These are phyloP conservation scores for Mobula birostris DNA, from an alignment of 2,113 vertebrate species.

Conservation along the genomic window DNA sequence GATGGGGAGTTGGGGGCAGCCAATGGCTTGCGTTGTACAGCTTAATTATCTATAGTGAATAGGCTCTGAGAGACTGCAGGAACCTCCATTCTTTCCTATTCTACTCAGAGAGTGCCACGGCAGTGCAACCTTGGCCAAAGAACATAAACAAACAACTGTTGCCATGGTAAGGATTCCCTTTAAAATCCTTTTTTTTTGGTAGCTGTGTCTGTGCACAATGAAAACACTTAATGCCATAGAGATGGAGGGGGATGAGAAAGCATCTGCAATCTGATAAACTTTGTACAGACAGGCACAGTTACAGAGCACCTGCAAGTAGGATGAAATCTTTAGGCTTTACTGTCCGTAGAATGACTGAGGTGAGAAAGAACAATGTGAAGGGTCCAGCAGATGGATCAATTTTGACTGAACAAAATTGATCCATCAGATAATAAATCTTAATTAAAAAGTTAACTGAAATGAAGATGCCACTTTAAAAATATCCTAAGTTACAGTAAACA, in stretches of 20 bases:
- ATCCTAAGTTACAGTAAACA: neutral
- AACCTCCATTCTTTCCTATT: slow-evolving; percentile 34
- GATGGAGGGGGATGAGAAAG: slow-evolving; percentile 26
- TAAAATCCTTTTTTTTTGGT: slow-evolving; percentile 32
- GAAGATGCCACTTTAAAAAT: neutral
- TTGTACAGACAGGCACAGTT: slow-evolving; percentile 14
- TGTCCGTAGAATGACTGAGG: neutral
- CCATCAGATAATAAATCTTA: neutral
- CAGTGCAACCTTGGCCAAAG: slow-evolving; percentile 36
- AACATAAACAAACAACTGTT: slow-evolving; percentile 36
- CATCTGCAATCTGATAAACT: slow-evolving; percentile 11
- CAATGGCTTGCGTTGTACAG: slow-evolving; percentile 28
- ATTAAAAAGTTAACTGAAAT: neutral
- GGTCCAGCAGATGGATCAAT: neutral
- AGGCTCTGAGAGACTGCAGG: slow-evolving; percentile 35
- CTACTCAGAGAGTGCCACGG: slow-evolving; percentile 27
- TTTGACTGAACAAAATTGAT: neutral
- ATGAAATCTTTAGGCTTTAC: neutral
- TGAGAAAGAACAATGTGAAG: neutral
- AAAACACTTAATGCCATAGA: slow-evolving; percentile 32
- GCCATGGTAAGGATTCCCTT: slow-evolving; percentile 11
- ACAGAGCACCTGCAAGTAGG: slow-evolving; percentile 5
- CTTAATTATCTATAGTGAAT: slow-evolving; percentile 34
- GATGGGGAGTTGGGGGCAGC: slow-evolving; percentile 31
- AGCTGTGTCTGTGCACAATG: slow-evolving; percentile 10